phyloP scores from a whole-genome alignment of 2,888 invertebrate species.

The Dendrolimus houi region DNA sequence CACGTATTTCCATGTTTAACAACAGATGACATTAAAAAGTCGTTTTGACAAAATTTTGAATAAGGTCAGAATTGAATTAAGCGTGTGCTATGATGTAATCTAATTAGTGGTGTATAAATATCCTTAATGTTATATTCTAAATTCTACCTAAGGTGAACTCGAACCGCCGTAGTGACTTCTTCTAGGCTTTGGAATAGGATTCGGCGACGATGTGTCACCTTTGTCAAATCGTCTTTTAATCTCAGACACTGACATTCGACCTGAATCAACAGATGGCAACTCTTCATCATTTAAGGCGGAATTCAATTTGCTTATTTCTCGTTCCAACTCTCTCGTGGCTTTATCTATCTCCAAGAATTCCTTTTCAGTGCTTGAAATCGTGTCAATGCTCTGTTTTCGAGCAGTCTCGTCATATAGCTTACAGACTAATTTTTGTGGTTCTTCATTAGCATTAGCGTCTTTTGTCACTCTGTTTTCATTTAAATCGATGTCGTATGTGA shows the following conservation, averaged over 20 bases:
- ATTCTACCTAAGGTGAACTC: slow-evolving; percentile 25
- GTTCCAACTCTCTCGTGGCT: slow-evolving; percentile 60
- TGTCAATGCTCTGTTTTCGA: slow-evolving; percentile 58
- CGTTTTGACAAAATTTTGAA: no score
- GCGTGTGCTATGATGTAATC: no score
- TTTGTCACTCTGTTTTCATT: slow-evolving; percentile 38
- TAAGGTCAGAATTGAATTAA: no score
- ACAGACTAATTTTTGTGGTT: slow-evolving; percentile 59
- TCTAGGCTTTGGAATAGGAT: slow-evolving; percentile 77
- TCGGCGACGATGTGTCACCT: slow-evolving; percentile 61
- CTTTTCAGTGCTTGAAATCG: slow-evolving; percentile 63
- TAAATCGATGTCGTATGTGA: slow-evolving; percentile 58
- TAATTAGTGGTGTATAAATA: no score
- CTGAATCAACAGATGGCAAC: slow-evolving; percentile 30
- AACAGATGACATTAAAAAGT: no score
- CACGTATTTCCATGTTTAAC: no score
- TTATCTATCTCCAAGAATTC: slow-evolving; percentile 68
- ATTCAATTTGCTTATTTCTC: slow-evolving; percentile 65
- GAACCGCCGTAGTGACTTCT: slow-evolving; percentile 64
- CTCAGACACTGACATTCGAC: slow-evolving; percentile 55
- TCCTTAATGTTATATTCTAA: neutral
- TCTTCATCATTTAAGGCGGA: slow-evolving; percentile 64
- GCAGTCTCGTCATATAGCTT: slow-evolving; percentile 49
- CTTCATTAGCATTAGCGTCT: slow-evolving; percentile 53
- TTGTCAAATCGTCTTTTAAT: slow-evolving; percentile 74